phyloP scores from a whole-genome alignment of 2,888 invertebrate genomes.

The Cephus runcator region DNA sequence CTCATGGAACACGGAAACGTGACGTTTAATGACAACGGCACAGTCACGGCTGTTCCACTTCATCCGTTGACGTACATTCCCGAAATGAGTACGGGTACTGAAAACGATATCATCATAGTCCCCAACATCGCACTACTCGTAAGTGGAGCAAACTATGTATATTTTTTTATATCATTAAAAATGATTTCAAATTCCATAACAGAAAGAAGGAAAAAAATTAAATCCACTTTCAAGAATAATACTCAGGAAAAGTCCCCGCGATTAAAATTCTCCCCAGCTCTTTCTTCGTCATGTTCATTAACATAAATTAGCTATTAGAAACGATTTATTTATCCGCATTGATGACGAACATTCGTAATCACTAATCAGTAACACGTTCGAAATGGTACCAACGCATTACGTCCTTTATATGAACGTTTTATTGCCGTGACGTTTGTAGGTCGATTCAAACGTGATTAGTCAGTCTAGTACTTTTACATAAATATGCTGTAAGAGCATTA shows the following conservation, averaged over 20 bases:
- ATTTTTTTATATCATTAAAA: background rate
- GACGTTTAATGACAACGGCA: conserved; percentile 80
- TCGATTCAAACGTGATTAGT: background rate
- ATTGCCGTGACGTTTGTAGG: background rate
- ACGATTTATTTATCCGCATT: background rate
- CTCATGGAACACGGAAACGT: conserved; percentile 75
- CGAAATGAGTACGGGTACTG: conserved; percentile 78
- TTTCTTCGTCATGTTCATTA: background rate
- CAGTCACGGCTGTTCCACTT: conserved; percentile 75
- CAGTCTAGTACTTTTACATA: background rate
- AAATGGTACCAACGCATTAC: background rate
- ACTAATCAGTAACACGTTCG: background rate
- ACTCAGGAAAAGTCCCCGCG: background rate
- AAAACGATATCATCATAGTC: conserved; percentile 79
- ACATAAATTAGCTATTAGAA: background rate
- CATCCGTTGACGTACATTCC: conserved; percentile 83
- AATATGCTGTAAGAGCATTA: background rate
- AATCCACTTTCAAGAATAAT: background rate
- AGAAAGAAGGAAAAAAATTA: background rate
- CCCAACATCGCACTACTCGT: conserved; percentile 89
- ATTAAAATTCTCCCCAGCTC: background rate
- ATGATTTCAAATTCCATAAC: background rate
- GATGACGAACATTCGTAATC: background rate
- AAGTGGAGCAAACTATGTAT: conserved; percentile 62
- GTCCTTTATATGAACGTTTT: background rate